Evolutionary conservation across 2,888 invertebrate species (phyloP), one percentile per base, ranked within the genome.

Genomic region (Pasiphila rectangulata): DNA sequence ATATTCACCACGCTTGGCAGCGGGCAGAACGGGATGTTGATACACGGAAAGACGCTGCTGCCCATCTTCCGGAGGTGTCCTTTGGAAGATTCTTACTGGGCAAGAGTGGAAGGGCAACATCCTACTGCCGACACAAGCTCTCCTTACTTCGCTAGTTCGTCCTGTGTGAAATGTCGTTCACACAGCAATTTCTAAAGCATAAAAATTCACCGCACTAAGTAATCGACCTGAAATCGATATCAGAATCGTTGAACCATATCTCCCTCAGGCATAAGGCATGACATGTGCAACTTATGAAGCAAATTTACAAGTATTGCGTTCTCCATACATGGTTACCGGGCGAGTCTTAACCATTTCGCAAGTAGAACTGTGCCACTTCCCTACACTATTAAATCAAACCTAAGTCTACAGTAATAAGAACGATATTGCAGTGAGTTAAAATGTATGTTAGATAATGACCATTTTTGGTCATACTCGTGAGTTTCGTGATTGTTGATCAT

Each of bases 331-430:
- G 53, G 57, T 57, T 55, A 58, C 61, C 54, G 45, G n/a, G n/a
- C n/a, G 44, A 61, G 77, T 76, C 73, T 71, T 71, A 64, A 46
- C 51, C 57, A 68, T 77, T 79, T 75, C 67, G 70, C 72, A 72
- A 73, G 57, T 57, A 69, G 70, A 71, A 71, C 69, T 66, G 57
- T 72, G 69, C 63, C 63, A 72, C 43, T 67, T 59, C 65, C 56
- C 48, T 58, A 51, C 34, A 29, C 35, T 19, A 9, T 12, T 4
- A 67, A 25, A 54, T 15, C 40, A 9, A 48, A 56, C 52, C 51
- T 48, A 65, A 62, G 7, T 0, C 0, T 1, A 0, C 23, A 5
- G 1, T 0, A 0, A 47, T 63, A 67, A 55, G 59, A 41, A 2
- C 41, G 23, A 36, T 13, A 54, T 48, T 63, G 6, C 46, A 35